These are phyloP conservation scores for Xestia rhomboidea DNA, from an alignment of 2,888 invertebrate genomes.

Conservation along the genomic window DNA sequence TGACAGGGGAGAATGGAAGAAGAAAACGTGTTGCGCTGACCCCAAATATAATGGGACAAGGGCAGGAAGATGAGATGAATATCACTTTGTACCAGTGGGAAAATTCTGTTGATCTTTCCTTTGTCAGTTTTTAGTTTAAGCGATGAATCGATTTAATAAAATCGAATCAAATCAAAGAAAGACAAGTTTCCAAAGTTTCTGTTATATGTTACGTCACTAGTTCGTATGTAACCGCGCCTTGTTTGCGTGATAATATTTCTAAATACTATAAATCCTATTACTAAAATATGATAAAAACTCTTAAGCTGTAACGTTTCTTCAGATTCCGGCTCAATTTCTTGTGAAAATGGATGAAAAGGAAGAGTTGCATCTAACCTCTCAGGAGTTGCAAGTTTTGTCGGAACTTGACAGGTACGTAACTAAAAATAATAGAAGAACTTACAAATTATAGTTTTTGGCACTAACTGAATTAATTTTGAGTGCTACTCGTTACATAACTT, in stretches of 20 bases:
- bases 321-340: conserved; percentile 41
- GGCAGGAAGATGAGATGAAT: too few species aligned
- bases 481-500: not conserved
- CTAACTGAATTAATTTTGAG: not conserved
- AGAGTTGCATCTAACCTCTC: conserved; percentile 94
- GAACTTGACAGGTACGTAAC: conserved; percentile 95
- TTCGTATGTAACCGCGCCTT: conserved; percentile 69
- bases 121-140: not conserved
- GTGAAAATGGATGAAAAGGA: conserved; percentile 90
- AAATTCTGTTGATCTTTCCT: not conserved
- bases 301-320: conserved; percentile 25
- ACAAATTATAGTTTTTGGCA: conserved; percentile 1
- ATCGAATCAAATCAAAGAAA: not conserved
- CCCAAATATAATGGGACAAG: too few species aligned
- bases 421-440: conserved; percentile 38
- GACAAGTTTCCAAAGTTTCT: not conserved
- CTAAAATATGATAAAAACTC: conserved; percentile 48
- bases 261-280: conserved; percentile 21
- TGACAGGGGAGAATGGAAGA: too few species aligned
- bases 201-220: conserved; percentile 58
- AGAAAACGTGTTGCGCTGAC: too few species aligned
- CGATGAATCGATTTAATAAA: not conserved
- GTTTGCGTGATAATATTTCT: conserved; percentile 64
- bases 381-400: conserved; percentile 96
- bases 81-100: not conserved